Evolutionary conservation across 1,140 invertebrate species (phyloP).

Genomic region (Euwallacea similis): DNA sequence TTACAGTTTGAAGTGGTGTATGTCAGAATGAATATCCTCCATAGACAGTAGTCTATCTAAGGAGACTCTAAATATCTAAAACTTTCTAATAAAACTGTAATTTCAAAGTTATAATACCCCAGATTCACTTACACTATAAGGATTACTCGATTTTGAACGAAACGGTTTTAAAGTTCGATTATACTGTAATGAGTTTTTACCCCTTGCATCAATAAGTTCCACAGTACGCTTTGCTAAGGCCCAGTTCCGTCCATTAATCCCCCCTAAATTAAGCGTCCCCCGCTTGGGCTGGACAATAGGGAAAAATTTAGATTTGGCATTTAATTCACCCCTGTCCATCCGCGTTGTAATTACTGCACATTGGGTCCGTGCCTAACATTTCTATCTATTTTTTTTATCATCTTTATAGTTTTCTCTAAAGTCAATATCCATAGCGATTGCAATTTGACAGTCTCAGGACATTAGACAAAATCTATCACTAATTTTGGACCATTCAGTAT

Average conservation of each 20-base stretch:
- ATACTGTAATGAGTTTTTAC: constrained; percentile 16
- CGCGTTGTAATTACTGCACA: background rate
- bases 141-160: too few species aligned
- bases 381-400: background rate
- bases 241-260: constrained; percentile 20
- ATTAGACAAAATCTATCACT: too few species aligned
- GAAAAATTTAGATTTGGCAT: constrained; percentile 13
- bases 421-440: background rate
- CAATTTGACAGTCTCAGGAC: too few species aligned
- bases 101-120: too few species aligned
- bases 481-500: background rate
- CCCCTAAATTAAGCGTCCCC: constrained; percentile 12
- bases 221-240: background rate
- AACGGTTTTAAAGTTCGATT: constrained; percentile 2
- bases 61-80: too few species aligned
- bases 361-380: background rate
- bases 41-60: too few species aligned
- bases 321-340: constrained; percentile 4
- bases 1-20: too few species aligned
- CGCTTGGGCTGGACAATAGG: constrained; percentile 3
- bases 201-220: constrained; percentile 7
- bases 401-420: background rate
- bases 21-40: too few species aligned
- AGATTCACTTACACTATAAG: too few species aligned
- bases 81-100: too few species aligned